These are phyloP conservation scores for Balaeniceps rex DNA, from an alignment of 2,113 vertebrate genomes.

Conservation along the genomic window DNA sequence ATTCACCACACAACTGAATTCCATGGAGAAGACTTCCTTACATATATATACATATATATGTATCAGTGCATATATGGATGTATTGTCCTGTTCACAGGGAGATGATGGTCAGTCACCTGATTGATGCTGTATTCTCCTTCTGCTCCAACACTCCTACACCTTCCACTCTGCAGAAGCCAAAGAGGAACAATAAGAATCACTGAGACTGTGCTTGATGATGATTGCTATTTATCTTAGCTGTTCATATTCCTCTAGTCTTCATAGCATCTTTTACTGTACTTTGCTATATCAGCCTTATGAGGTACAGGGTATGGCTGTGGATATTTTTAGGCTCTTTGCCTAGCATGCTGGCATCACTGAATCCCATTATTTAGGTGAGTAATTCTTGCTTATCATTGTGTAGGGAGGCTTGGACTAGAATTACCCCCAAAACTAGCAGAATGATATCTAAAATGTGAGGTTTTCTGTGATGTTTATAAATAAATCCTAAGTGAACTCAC, in stretches of 20 bases:
- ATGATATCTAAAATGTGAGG: neutral
- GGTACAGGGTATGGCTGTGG: neutral
- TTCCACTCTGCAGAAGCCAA: neutral
- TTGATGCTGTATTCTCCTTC: neutral
- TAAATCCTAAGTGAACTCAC: neutral
- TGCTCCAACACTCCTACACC: neutral
- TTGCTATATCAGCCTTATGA: neutral
- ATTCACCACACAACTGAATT: neutral
- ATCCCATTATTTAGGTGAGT: neutral
- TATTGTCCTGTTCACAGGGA: neutral
- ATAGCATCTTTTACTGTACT: neutral
- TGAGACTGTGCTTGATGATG: neutral
- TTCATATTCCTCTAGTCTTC: neutral
- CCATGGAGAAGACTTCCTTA: neutral
- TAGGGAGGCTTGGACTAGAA: neutral
- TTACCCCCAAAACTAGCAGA: neutral
- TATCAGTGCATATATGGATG: neutral
- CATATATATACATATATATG: fast-evolving
- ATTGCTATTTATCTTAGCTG: neutral
- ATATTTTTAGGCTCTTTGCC: neutral
- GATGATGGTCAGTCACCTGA: neutral
- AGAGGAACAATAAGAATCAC: neutral
- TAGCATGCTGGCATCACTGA: neutral
- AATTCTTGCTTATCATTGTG: neutral
- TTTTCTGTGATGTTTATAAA: neutral